These are phyloP conservation scores for Antheraea mylitta DNA, from an alignment of 1,140 invertebrate species.

Conservation along the genomic window DNA sequence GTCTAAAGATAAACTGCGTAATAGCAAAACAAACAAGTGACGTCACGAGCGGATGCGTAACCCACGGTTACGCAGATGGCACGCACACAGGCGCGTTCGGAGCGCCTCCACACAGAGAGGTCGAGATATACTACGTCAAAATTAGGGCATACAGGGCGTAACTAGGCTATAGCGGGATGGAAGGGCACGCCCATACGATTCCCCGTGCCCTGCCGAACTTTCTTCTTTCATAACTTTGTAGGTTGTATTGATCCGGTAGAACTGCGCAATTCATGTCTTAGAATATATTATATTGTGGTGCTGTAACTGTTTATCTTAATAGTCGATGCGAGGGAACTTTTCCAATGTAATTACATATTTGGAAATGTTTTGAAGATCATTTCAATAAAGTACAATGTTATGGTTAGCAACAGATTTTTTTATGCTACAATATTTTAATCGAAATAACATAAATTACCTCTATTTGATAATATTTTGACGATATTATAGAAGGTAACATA, in stretches of 20 bases:
- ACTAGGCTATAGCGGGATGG: conserved; percentile 72
- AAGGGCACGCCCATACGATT: conserved; percentile 59
- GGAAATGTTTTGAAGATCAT: too few species aligned
- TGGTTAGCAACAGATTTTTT: too few species aligned
- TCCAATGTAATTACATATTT: not conserved
- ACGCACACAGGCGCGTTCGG: conserved; percentile 46
- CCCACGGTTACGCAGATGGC: conserved; percentile 20
- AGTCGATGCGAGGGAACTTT: not conserved
- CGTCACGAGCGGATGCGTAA: conserved; percentile 23
- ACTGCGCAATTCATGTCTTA: conserved; percentile 72
- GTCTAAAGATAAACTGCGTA: conserved; percentile 7
- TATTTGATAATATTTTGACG: too few species aligned
- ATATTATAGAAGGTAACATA: too few species aligned
- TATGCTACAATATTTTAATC: too few species aligned
- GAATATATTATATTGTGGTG: conserved; percentile 58
- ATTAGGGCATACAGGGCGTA: conserved; percentile 76
- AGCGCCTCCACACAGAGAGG: conserved; percentile 17
- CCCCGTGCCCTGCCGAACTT: conserved; percentile 72
- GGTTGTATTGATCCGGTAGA: conserved; percentile 74
- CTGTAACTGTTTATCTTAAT: conserved; percentile 43
- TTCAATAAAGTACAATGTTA: too few species aligned
- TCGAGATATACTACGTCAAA: conserved; percentile 54
- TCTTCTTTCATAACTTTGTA: conserved; percentile 77
- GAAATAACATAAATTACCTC: too few species aligned
- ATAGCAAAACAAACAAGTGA: conserved; percentile 26